Evolutionary conservation across 2,797 vertebrate genomes (phyloP).

Genomic region (Leptatherina wallacei): DNA sequence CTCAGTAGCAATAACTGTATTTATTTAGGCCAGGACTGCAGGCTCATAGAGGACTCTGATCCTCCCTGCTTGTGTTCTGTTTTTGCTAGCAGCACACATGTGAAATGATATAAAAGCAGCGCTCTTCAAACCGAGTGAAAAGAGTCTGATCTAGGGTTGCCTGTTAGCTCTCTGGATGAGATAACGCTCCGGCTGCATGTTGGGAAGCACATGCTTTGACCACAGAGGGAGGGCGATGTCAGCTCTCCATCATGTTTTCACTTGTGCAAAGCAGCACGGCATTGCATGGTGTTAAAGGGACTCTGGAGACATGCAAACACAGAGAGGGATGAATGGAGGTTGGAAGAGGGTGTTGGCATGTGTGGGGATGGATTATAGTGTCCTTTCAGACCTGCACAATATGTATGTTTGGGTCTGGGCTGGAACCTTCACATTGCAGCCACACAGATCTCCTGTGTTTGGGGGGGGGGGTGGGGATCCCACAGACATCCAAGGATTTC

Average conservation of each 20-base stretch:
- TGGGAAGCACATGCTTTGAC: conserved; percentile 61
- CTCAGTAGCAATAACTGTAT: conserved; percentile 59
- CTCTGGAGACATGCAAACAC: conserved; percentile 70
- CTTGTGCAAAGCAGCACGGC: conserved; percentile 56
- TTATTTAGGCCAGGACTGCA: conserved; percentile 52
- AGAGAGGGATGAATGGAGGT: conserved; percentile 73
- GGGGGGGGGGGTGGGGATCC: conserved; percentile 43
- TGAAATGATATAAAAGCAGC: conserved; percentile 64
- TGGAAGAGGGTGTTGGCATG: conserved; percentile 64
- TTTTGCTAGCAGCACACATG: conserved; percentile 58
- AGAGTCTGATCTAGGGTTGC: conserved; percentile 37
- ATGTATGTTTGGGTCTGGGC: conserved; percentile 74
- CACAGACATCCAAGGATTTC: conserved; percentile 66
- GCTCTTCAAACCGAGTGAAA: conserved; percentile 5
- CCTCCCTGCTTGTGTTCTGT: conserved; percentile 42
- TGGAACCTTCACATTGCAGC: conserved; percentile 58
- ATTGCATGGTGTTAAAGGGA: conserved; percentile 56
- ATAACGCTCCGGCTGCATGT: conserved; percentile 57
- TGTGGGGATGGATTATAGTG: conserved; percentile 76
- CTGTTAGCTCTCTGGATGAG: conserved; percentile 46
- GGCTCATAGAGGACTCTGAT: conserved; percentile 33
- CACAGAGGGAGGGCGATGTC: conserved; percentile 68
- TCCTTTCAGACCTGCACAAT: conserved; percentile 80
- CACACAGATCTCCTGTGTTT: conserved; percentile 58
- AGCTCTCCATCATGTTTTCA: conserved; percentile 71